Conservation (phyloP, 2,113 vertebrate species). For the Connochaetes taurinus region DNA sequence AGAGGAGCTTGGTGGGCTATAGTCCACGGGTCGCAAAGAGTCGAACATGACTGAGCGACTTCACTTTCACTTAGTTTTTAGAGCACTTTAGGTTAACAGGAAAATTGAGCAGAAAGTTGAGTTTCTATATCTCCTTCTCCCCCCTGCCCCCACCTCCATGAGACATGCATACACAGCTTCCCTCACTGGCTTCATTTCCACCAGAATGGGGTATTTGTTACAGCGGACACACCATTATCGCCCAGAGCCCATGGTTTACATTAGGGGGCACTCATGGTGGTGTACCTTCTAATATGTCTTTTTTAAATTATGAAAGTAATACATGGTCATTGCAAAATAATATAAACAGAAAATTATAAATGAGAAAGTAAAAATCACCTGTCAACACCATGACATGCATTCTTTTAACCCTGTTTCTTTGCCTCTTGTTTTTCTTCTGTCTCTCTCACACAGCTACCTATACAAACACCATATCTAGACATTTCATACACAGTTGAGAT, state of each 20-base stretch:
- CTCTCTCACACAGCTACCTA: background rate
- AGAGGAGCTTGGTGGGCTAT: too few species aligned
- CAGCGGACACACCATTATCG: accelerated
- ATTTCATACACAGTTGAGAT: background rate
- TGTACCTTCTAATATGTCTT: background rate
- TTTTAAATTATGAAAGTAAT: background rate
- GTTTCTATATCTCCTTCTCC: background rate
- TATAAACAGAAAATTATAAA: background rate
- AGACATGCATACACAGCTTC: too few species aligned
- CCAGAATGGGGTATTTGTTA: background rate
- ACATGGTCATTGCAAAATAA: background rate
- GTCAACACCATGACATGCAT: background rate
- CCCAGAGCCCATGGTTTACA: background rate
- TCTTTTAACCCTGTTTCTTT: background rate
- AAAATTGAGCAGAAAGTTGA: background rate
- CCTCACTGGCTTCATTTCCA: too few species aligned
- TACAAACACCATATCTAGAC: background rate
- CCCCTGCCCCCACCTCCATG: accelerated
- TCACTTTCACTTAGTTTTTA: background rate
- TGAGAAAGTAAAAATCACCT: background rate
- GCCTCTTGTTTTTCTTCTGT: background rate
- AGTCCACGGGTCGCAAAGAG: too few species aligned
- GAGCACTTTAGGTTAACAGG: background rate
- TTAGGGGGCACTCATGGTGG: background rate
- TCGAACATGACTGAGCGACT: too few species aligned